A percentile compares a stretch with the other conserved stretches of the same genome.
Conservation (phyloP, 2,888 invertebrate genomes). For the Aspidapion aeneum region DNA sequence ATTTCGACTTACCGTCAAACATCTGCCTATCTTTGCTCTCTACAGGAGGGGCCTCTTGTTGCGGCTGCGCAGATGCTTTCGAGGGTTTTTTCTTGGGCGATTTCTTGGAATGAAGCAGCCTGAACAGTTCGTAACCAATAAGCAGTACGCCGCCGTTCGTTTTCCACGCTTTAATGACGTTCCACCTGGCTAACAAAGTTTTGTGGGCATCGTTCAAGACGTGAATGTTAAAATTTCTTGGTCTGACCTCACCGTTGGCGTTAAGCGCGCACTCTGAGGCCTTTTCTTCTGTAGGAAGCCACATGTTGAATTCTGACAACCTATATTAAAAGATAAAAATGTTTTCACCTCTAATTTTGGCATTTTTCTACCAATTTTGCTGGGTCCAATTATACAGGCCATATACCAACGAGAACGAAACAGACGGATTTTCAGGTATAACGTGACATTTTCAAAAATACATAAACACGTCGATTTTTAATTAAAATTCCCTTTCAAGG, state of each 20-base stretch:
- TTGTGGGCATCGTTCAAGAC: slow-evolving; percentile 94
- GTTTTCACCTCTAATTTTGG: too few species aligned
- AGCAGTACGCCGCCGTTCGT: slow-evolving; percentile 87
- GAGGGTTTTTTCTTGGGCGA: slow-evolving; percentile 59
- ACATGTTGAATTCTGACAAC: slow-evolving; percentile 95
- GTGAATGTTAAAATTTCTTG: slow-evolving; percentile 82
- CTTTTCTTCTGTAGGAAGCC: slow-evolving; percentile 73
- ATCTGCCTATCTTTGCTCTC: slow-evolving; percentile 57
- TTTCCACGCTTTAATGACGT: slow-evolving; percentile 85
- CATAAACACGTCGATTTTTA: too few species aligned
- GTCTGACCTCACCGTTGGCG: slow-evolving; percentile 64
- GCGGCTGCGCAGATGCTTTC: not conserved
- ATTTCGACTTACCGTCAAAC: slow-evolving; percentile 72
- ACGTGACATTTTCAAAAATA: too few species aligned
- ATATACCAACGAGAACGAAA: too few species aligned
- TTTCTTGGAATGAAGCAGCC: slow-evolving; percentile 80
- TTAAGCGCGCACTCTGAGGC: slow-evolving; percentile 52
- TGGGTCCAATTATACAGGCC: too few species aligned
- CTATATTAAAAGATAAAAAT: too few species aligned
- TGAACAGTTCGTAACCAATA: slow-evolving; percentile 96
- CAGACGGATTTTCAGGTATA: too few species aligned
- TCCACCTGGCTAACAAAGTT: slow-evolving; percentile 81
- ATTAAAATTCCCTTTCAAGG: too few species aligned
- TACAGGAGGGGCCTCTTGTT: not conserved
- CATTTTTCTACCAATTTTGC: too few species aligned